Percentiles rank a stretch among this genome's conserved stretches.
These are phyloP conservation scores for Hermetia illucens DNA, from an alignment of 1,140 invertebrate species.

Conservation along the genomic window DNA sequence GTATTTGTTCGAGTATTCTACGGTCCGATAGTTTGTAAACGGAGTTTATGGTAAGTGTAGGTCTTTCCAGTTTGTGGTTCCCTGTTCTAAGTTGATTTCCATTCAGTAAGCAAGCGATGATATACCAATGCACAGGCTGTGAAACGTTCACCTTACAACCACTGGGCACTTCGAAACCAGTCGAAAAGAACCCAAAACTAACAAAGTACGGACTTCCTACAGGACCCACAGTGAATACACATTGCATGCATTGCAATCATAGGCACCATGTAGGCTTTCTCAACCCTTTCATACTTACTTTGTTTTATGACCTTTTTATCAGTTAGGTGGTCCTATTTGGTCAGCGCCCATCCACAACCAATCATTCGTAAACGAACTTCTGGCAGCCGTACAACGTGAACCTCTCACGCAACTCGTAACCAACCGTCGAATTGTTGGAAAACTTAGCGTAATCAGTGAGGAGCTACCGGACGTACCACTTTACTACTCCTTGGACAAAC, in stretches of 20 bases:
- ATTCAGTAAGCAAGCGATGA: conserved; percentile 64
- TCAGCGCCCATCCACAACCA: conserved; percentile 66
- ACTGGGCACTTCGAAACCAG: conserved; percentile 46
- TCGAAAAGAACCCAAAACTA: conserved; percentile 37
- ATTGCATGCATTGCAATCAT: conserved; percentile 65
- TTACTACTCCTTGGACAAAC: conserved; percentile 62
- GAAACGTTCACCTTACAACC: conserved; percentile 63
- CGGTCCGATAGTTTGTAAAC: conserved; percentile 71
- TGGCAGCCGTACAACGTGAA: conserved; percentile 30
- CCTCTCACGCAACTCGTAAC: conserved; percentile 42
- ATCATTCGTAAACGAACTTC: conserved; percentile 51
- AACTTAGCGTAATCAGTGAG: conserved; percentile 54
- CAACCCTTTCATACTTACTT: conserved; percentile 3
- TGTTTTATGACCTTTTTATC: conserved; percentile 7
- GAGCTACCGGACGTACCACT: conserved; percentile 74
- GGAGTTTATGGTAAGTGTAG: conserved; percentile 48
- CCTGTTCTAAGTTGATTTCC: conserved; percentile 7
- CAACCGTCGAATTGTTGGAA: conserved; percentile 56
- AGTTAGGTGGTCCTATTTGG: conserved; percentile 93
- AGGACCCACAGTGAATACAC: conserved; percentile 46
- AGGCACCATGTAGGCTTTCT: conserved; percentile 46
- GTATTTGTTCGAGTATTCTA: conserved; percentile 80
- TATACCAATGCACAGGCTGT: conserved; percentile 84
- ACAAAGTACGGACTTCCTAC: conserved; percentile 48
- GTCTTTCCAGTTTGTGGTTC: background rate